Evolutionary conservation across 2,113 vertebrate genomes (phyloP), one percentile per base, ranked within the genome.

Genomic region (Poeciliopsis occidentalis): DNA sequence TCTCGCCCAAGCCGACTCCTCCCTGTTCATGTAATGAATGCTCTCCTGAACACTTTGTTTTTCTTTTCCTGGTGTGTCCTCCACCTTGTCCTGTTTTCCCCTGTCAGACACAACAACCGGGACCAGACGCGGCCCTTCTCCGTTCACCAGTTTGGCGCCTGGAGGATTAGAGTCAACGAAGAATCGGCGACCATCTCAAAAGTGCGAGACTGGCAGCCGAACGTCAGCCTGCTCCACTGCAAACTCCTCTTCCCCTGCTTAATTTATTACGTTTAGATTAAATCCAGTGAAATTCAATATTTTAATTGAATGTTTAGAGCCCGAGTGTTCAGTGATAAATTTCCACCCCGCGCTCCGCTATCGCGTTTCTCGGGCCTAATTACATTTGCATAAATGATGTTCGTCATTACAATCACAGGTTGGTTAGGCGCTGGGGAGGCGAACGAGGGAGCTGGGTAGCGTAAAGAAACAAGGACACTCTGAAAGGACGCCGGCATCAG

Each of bases 361-460:
- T 97, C 95, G 92, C 95, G 96, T 97, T 97, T 96, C 96, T 95
- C 83, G 12, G 51, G 94, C 94, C 96, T 97, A 98, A 98, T 98
- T 97, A 95, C 97, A 98, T 98, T 99, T 98, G 97, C 97, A 98
- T 98, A 98, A 97, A 97, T 97, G 93, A 97, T 97, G 96, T 95
- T 96, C 94, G 92, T 94, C 95, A 95, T 91, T 96, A 97, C 97
- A 95, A 96, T 94, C 93, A 93, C 94, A 92, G 96, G 95, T 94
- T 93, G 93, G 95, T 93, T 62, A 68, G 81, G 94, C 84, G 84
- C 93, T 90, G 85, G 90, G 91, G 95, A 94, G 89, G 92, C 94
- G 94, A 94, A 92, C 74, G 69, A 66, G 80, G 61, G 74, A 80
- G 80, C 71, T 30, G 71, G 39, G 63, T 70, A 4, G 75, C 82